Base-by-base conservation (phyloP, 2,888 invertebrate genomes). In the Willowsia nigromaculata region DNA sequence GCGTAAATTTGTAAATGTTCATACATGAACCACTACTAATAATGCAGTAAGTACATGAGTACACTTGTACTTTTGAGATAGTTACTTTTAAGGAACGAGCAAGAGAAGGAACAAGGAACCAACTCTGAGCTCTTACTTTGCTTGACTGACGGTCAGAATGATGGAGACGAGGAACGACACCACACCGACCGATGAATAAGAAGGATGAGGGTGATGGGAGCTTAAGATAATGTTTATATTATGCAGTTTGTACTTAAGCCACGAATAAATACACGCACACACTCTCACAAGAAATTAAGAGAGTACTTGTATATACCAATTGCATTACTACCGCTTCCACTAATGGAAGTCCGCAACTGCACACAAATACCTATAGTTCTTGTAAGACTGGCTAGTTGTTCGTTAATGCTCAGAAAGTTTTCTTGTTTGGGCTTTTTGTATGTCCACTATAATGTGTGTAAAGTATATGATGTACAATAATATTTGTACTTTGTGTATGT, bases 401-500 rank as follows among this genome's bases (percentile, higher is more conserved):
- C 4, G 33, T 22, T 56, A 53, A 56, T 78, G 78, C 13, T 56
- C 78, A 78, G 18, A 74, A 74, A 74, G 56, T 84, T 53, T 53
- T 56, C 56, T 78, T 56, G 78, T 37, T 74, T 47, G 43, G 40
- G 62, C 65, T 30, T 43, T 50, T 71, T 84, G 53, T 25, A 68
- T 65, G 40, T 47, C n/a, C n/a, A n/a, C n/a, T 82, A 6, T 53
- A 27, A 53, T 59, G 62, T 65, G 65, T 59, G 22, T 47, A n/a
- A 50, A 74, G n/a, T 74, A 74, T 59, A 68, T 68, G 83, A 65
- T 83, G 83, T 84, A 84, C 74, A 84, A 84, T 74, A 87, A 81
- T 87, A 87, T 87, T 87, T 87, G 56, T 85, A 85, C 87, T 68
- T 80, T 68, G 62, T 87, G 87, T 87, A 87, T 81, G 81, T 56